Evolutionary conservation across 2,888 invertebrate species (phyloP).

Genomic region (Omphaloscelis lunosa): DNA sequence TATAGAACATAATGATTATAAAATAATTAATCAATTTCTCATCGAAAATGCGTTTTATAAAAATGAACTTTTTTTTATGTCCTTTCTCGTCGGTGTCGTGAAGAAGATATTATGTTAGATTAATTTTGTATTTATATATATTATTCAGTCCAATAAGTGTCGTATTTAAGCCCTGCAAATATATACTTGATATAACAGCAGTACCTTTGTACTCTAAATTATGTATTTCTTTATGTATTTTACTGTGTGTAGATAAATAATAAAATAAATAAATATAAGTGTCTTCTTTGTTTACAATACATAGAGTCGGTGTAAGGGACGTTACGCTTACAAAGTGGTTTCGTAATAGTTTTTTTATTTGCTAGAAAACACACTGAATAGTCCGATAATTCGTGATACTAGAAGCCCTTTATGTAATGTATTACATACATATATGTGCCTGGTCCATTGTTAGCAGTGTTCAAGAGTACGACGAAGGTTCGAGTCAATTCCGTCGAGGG

Average conservation of each 20-base stretch:
- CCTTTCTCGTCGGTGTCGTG: background rate
- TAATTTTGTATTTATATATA: background rate
- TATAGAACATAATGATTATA: slow-evolving; percentile 14
- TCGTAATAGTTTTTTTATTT: slow-evolving; percentile 11
- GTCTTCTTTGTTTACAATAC: no score
- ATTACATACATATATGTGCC: slow-evolving; percentile 7
- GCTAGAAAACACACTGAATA: background rate
- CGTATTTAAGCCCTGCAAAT: background rate
- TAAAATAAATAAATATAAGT: no score
- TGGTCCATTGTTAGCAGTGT: slow-evolving; percentile 43
- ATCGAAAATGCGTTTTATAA: background rate
- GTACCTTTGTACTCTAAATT: no score
- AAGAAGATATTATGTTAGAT: background rate
- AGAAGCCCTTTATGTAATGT: slow-evolving; percentile 18
- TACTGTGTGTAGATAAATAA: no score
- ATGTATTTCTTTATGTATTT: no score
- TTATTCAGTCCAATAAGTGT: background rate
- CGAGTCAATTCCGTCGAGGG: slow-evolving; percentile 37
- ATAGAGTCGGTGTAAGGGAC: background rate
- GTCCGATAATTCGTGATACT: slow-evolving; percentile 6
- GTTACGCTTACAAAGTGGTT: background rate
- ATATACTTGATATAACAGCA: background rate
- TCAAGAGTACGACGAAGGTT: slow-evolving; percentile 51
- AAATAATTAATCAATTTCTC: background rate
- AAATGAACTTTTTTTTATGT: background rate